Conservation (phyloP, 2,888 invertebrate genomes). For the Perizoma flavofasciatum region DNA sequence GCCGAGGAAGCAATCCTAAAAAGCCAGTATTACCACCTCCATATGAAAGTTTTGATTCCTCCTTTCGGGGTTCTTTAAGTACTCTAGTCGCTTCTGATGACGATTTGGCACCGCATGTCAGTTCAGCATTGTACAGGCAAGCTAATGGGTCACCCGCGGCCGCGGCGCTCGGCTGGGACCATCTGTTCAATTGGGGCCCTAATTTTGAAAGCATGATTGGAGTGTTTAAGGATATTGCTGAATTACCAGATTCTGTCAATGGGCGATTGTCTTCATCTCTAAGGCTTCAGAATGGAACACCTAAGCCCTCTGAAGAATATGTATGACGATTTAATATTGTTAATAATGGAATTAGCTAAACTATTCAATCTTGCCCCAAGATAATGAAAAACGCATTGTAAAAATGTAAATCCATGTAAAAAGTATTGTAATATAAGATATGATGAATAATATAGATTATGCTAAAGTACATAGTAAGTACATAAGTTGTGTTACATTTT, state of each 20-base stretch:
- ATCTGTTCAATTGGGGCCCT: conserved; percentile 97
- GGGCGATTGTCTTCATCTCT: conserved; percentile 89
- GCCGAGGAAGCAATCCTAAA: conserved; percentile 80
- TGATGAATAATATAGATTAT: conserved; percentile 6
- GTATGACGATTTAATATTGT: conserved; percentile 78
- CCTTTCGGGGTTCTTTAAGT: conserved; percentile 96
- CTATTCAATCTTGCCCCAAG: conserved; percentile 19
- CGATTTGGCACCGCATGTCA: conserved; percentile 92
- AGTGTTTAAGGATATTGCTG: conserved; percentile 98
- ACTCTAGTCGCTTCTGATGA: conserved; percentile 97
- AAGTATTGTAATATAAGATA: conserved; percentile 30
- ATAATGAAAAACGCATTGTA: conserved; percentile 19
- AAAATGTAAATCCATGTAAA: conserved; percentile 29
- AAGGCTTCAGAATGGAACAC: conserved; percentile 89
- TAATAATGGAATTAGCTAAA: conserved; percentile 31
- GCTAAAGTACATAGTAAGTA: background rate
- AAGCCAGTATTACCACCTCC: conserved; percentile 90
- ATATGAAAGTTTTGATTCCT: conserved; percentile 96
- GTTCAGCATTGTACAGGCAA: conserved; percentile 90
- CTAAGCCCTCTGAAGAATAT: conserved; percentile 95
- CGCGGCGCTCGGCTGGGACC: conserved; percentile 95
- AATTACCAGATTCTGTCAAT: conserved; percentile 93
- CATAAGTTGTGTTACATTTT: conserved; percentile 11
- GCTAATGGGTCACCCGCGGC: conserved; percentile 91
- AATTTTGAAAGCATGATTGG: conserved; percentile 98